Evolutionary conservation across 2,797 vertebrate genomes (phyloP).

Genomic region (Poeciliopsis gracilis): DNA sequence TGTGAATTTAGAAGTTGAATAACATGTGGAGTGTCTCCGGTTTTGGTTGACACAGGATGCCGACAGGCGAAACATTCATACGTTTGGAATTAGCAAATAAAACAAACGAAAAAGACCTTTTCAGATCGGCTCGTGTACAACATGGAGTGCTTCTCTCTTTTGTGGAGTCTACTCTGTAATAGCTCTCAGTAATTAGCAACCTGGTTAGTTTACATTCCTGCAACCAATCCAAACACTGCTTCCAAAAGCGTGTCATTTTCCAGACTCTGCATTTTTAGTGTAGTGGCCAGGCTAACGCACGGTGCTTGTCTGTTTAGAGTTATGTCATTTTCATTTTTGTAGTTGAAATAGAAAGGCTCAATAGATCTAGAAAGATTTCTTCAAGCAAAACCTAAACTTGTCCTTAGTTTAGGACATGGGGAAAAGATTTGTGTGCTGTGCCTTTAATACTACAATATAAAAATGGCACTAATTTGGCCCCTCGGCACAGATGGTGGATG

Average conservation of each 20-base stretch:
- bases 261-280: not conserved
- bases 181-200: not conserved
- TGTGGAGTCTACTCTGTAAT: not conserved
- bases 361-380: not conserved
- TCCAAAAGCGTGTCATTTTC: not conserved
- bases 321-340: not conserved
- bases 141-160: not conserved
- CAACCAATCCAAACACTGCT: not conserved
- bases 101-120: not conserved
- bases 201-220: conserved; percentile 1
- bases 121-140: not conserved
- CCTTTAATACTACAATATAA: not conserved
- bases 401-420: not conserved
- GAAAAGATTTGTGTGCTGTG: not conserved
- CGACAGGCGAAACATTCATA: not conserved
- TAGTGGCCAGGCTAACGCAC: not conserved
- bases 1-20: not conserved
- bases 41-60: not conserved
- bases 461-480: not conserved
- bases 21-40: not conserved
- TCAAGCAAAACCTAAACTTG: not conserved
- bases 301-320: not conserved
- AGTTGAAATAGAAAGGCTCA: not conserved
- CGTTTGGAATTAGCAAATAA: not conserved
- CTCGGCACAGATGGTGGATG: not conserved